A percentile compares a stretch with the other conserved stretches of the same genome.
Conservation (phyloP, 2,888 invertebrate genomes). For the Biston betularia region DNA sequence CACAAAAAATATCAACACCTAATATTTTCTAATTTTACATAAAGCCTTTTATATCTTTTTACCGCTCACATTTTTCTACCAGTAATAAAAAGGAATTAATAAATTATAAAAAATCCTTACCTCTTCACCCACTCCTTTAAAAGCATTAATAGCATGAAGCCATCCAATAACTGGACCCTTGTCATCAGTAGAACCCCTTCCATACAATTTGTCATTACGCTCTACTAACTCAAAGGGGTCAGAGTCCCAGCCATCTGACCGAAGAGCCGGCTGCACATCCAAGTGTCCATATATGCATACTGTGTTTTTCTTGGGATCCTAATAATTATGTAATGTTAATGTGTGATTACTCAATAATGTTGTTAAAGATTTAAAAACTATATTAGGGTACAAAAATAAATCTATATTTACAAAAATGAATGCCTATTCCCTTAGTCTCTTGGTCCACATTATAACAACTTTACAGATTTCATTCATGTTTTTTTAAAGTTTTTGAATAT, state of each 20-base stretch:
- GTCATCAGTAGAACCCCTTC: slow-evolving; percentile 97
- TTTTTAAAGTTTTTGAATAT: no score
- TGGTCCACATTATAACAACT: no score
- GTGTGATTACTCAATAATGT: no score
- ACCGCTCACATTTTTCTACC: no score
- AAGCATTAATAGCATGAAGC: slow-evolving; percentile 97
- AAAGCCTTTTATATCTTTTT: no score
- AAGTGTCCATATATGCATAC: slow-evolving; percentile 98
- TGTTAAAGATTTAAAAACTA: background rate
- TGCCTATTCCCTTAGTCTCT: no score
- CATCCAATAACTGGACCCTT: slow-evolving; percentile 98
- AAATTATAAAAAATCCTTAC: slow-evolving; percentile 51
- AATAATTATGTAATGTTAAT: background rate
- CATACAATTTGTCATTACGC: slow-evolving; percentile 95
- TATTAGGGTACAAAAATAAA: background rate
- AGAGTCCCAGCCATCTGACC: slow-evolving; percentile 97
- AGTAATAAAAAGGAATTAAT: background rate
- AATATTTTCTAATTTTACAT: no score
- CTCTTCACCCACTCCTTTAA: slow-evolving; percentile 89
- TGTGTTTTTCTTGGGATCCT: slow-evolving; percentile 95
- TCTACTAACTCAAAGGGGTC: slow-evolving; percentile 97
- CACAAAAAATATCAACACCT: no score
- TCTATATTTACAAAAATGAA: no score
- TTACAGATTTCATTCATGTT: no score
- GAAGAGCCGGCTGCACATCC: slow-evolving; percentile 98